A percentile compares a stretch with the other conserved stretches of the same genome.
These are phyloP conservation scores for Torymus texanus DNA, from an alignment of 2,888 invertebrate species.

Conservation along the genomic window DNA sequence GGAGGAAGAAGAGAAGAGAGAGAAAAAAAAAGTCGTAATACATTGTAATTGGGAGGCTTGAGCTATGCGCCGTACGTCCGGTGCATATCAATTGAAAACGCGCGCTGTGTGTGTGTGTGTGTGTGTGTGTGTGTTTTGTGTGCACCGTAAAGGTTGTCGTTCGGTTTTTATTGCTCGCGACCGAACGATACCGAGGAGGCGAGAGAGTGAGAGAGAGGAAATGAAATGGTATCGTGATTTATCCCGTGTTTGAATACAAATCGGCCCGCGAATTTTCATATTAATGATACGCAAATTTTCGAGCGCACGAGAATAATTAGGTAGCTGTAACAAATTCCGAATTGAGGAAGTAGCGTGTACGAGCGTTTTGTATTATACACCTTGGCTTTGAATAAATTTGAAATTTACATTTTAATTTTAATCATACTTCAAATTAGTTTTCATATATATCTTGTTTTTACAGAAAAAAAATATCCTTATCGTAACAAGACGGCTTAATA, in stretches of 20 bases:
- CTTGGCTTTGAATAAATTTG: slow-evolving; percentile 20
- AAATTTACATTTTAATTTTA: slow-evolving; percentile 1
- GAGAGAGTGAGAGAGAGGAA: background rate
- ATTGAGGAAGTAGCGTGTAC: slow-evolving; percentile 3
- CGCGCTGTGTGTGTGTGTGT: too few species aligned
- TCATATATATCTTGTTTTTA: too few species aligned
- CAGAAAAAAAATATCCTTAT: too few species aligned
- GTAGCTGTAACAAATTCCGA: slow-evolving; percentile 9
- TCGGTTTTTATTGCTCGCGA: too few species aligned
- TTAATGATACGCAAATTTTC: slow-evolving; percentile 24
- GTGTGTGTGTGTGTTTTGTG: background rate
- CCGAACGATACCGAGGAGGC: too few species aligned
- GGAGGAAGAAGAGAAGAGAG: background rate
- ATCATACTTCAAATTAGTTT: too few species aligned
- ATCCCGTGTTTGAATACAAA: slow-evolving; percentile 36
- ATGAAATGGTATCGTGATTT: slow-evolving; percentile 31
- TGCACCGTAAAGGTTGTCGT: background rate
- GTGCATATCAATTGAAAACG: slow-evolving; percentile 40
- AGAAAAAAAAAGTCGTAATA: slow-evolving; percentile 37
- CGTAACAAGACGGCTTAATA: too few species aligned
- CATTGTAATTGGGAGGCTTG: slow-evolving; percentile 46
- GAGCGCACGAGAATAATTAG: slow-evolving; percentile 12
- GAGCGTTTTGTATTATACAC: slow-evolving; percentile 24
- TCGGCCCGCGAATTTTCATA: slow-evolving; percentile 10
- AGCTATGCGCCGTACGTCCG: slow-evolving; percentile 28